Base-by-base conservation (phyloP, 1,140 invertebrate species). In the Globodera rostochiensis region DNA sequence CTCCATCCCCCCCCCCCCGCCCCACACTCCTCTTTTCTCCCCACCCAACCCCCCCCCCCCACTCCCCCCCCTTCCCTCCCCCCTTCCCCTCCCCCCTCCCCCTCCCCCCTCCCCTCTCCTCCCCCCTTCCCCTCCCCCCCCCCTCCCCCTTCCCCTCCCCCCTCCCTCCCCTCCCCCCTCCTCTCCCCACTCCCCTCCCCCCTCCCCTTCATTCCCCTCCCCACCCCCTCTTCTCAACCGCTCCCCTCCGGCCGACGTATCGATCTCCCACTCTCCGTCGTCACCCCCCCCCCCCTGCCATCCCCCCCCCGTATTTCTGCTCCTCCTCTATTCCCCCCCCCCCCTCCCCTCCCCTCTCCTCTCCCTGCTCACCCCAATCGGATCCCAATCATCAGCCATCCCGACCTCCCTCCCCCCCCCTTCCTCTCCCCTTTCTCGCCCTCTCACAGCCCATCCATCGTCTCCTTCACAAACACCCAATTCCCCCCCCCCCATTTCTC, bases 361-460 rank as follows among this genome's bases (percentile, higher is more conserved):
- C 36, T 47, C 74, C 74, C 25, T 74, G n/a, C 73, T 45, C 45
- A 21, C 46, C 73, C 50, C n/a, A 47, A 15, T 25, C n/a, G 46
- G 46, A 73, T 73, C 73, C 50, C 50, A 50, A 50, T 50, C 50
- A 50, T 50, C 50, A 50, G 50, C 11, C 57, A n/a, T 25, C 69
- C 69, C 69, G 25, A 1, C 69, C 8, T 19, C 46, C 15, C 19
- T 19, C 25, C n/a, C 21, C 25, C 13, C 69, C 69, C 69, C 6
- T 36, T 8, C 69, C 21, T 19, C 67, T 9, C 69, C 25, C 69
- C 25, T 15, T 71, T 36, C 69, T 71, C 25, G 25, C 25, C 60
- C 69, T 71, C n/a, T 71, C 69, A 19, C 69, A 47, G 4, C 69
- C 69, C 69, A 71, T 71, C 21, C 69, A 71, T 25, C 69, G 9